Percentiles rank a stretch among this genome's conserved stretches.
Evolutionary conservation across 2,797 vertebrate species (phyloP).

Genomic region (Takifugu ocellatus): DNA sequence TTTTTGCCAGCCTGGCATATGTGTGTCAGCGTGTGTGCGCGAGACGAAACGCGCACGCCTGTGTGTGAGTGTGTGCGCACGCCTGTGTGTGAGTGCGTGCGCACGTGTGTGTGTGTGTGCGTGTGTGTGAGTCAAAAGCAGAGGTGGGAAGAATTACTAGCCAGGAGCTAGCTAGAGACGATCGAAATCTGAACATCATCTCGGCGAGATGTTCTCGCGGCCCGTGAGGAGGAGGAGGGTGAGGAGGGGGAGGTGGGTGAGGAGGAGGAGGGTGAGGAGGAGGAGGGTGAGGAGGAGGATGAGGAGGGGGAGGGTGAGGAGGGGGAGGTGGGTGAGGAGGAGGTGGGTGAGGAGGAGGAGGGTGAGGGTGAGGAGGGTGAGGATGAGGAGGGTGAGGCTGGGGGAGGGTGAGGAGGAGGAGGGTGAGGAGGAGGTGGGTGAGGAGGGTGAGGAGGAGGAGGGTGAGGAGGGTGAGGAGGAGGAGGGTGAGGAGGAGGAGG

Average conservation of each 20-base stretch:
- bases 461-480: too few species aligned
- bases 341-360: constrained; percentile 1
- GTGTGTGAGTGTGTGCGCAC: not conserved
- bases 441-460: not conserved
- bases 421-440: constrained; percentile 25
- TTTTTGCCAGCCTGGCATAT: constrained; percentile 59
- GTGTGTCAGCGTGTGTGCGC: constrained; percentile 47
- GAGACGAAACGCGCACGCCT: not conserved
- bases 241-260: too few species aligned
- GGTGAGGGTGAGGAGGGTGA: constrained; percentile 28
- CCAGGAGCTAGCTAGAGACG: too few species aligned
- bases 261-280: too few species aligned
- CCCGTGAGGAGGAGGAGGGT: too few species aligned
- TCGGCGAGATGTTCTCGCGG: too few species aligned
- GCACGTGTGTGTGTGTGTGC: constrained; percentile 41
- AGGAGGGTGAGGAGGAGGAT: constrained; percentile 18
- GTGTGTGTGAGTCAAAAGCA: not conserved
- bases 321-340: too few species aligned
- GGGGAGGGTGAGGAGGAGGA: constrained; percentile 11
- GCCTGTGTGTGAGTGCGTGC: not conserved
- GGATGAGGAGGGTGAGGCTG: too few species aligned
- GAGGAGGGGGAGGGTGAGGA: not conserved
- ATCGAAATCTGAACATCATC: too few species aligned
- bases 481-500: too few species aligned
- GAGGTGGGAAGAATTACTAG: constrained; percentile 12